Evolutionary conservation across 2,797 vertebrate species (phyloP).

Genomic region (Limnodromus scolopaceus): DNA sequence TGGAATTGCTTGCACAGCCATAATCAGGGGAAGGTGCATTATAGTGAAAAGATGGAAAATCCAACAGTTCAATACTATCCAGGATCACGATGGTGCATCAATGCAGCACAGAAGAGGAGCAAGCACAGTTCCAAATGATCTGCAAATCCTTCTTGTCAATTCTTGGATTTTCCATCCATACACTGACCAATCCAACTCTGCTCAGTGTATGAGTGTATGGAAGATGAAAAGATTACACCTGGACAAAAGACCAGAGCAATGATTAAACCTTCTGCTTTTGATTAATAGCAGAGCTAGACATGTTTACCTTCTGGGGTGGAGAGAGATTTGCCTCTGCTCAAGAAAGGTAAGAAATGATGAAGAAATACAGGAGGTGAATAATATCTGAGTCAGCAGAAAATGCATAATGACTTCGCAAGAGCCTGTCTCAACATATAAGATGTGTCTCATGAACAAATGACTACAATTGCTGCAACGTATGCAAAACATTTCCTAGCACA

Average conservation of each 20-base stretch:
- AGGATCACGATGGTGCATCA: not conserved
- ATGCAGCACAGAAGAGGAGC: not conserved
- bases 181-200: not conserved
- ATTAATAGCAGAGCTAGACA: constrained; percentile 23
- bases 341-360: not conserved
- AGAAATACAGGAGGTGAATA: not conserved
- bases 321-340: not conserved
- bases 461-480: not conserved
- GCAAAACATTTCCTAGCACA: not conserved
- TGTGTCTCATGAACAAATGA: not conserved
- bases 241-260: not conserved
- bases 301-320: not conserved
- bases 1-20: not conserved
- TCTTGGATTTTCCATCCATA: not conserved
- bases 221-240: not conserved
- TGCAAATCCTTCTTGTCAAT: constrained; percentile 6
- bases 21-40: not conserved
- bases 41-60: not conserved
- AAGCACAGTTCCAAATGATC: not conserved
- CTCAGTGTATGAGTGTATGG: not conserved
- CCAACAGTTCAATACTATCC: not conserved
- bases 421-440: not conserved
- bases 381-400: constrained; percentile 41
- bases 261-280: constrained; percentile 12
- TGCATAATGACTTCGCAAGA: constrained; percentile 41